phyloP scores from a whole-genome alignment of 2,888 invertebrate species.

The Mythimna pallens region DNA sequence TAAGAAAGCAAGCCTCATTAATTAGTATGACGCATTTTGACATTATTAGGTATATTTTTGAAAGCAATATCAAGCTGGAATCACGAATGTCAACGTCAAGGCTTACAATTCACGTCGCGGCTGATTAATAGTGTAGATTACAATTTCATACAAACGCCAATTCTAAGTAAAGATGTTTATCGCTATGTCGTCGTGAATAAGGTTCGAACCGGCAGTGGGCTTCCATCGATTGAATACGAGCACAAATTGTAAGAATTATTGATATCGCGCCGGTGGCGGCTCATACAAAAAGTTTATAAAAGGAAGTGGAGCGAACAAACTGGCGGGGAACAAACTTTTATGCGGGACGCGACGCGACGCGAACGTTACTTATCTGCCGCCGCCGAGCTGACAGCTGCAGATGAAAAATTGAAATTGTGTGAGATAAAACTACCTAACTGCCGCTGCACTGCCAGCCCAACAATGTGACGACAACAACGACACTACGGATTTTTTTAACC shows the following conservation, averaged over 20 bases:
- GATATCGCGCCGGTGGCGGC: conserved; percentile 81
- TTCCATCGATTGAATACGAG: conserved; percentile 76
- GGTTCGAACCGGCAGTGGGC: conserved; percentile 67
- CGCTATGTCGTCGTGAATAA: conserved; percentile 66
- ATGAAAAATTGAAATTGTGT: conserved; percentile 91
- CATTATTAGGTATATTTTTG: conserved; percentile 58
- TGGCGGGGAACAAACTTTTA: conserved; percentile 87
- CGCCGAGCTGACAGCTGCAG: conserved; percentile 89
- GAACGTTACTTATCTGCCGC: conserved; percentile 88
- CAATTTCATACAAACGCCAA: conserved; percentile 56
- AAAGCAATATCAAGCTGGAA: conserved; percentile 53
- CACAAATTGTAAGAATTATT: conserved; percentile 88
- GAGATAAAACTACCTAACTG: conserved; percentile 90
- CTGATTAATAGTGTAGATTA: conserved; percentile 65
- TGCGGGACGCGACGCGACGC: conserved; percentile 83
- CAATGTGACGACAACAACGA: conserved; percentile 82
- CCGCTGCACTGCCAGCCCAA: conserved; percentile 82
- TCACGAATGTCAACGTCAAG: conserved; percentile 61
- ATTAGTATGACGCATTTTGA: conserved; percentile 59
- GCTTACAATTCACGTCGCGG: conserved; percentile 49
- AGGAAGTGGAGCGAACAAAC: conserved; percentile 89
- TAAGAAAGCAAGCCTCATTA: conserved; percentile 57
- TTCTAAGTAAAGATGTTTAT: conserved; percentile 67
- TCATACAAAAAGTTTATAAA: conserved; percentile 89
- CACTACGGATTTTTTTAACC: conserved; percentile 63